Conservation (phyloP, 1,140 invertebrate species). For the Aphidius ervi region DNA sequence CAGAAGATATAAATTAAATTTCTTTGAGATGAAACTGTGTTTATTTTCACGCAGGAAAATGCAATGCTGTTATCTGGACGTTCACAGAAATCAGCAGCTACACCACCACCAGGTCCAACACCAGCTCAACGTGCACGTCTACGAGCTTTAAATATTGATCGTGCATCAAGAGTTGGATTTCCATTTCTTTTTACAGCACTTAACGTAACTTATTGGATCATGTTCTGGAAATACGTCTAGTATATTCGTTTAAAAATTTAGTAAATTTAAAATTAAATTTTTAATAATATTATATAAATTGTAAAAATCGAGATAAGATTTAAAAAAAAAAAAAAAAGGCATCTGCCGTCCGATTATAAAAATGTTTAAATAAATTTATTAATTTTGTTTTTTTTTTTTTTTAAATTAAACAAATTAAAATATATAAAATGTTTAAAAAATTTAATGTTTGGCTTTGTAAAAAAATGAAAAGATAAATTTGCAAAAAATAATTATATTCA, state of each 20-base stretch:
- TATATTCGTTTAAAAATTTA: neutral
- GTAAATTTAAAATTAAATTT: neutral
- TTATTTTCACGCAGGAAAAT: constrained; percentile 53
- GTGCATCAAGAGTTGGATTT: constrained; percentile 81
- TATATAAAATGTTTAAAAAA: neutral
- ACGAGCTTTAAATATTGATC: constrained; percentile 81
- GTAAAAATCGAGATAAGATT: neutral
- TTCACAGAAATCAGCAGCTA: constrained; percentile 46
- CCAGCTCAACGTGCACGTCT: constrained; percentile 64
- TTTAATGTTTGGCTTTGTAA: neutral
- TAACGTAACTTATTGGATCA: constrained; percentile 84
- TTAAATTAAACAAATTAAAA: neutral
- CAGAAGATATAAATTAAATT: constrained; percentile 26
- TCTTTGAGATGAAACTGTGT: constrained; percentile 37
- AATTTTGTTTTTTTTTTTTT: constrained; percentile 4
- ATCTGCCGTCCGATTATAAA: constrained; percentile 15
- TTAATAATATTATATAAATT: constrained; percentile 15
- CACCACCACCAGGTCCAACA: constrained; percentile 49
- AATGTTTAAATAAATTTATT: neutral
- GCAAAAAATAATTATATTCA: no score
- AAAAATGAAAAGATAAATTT: no score
- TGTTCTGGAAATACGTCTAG: constrained; percentile 81
- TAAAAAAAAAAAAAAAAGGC: constrained; percentile 12
- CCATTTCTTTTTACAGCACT: constrained; percentile 79
- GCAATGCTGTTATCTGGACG: constrained; percentile 54